Evolutionary conservation across 2,113 vertebrate genomes (phyloP), one percentile per base, ranked within the genome.

Genomic region (Ovibos moschatus): DNA sequence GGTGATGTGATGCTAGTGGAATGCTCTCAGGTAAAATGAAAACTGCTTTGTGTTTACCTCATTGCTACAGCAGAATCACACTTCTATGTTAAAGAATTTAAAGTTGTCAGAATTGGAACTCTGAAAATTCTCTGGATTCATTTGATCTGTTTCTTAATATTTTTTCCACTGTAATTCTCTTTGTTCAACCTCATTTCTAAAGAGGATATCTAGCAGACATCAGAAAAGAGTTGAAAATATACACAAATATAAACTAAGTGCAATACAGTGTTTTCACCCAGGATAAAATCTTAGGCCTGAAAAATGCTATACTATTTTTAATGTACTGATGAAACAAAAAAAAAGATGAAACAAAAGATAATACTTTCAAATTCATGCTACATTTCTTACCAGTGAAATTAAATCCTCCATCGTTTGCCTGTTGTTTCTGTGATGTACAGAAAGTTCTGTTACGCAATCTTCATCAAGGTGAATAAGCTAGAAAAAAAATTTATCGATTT

Each of bases 391-490:
- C 99, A 99, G 98, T 51, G 99, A 99, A 93, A 99, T 98, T 58
- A 99, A 97, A 5, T 98, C 96, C 47, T 98, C 92, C 98, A 99
- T 99, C 94, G 98, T 99, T 89, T 99, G 98, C 97, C 98, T 99
- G 95, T 99, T 99, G 47, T 97, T 98, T 94, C 99, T 99, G 96
- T 99, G 98, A 98, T 99, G 98, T 74, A 99, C 99, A 6, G 99
- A 99, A 98, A 99, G 99, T 98, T 99, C 99, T 23, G 99, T 99
- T 95, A 99, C 27, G 5, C 99, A 99, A 98, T 99, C 99, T 96
- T 99, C 99, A 98, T 99, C 99, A 81, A 99, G 99, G 91, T 99
- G 98, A 47, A 99, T 99, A 95, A 99, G 97, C 99, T 99, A 98
- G 27, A 98, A 98, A 89, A 60, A 98, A 95, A 2, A n/a, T 74